Evolutionary conservation across 1,140 invertebrate species (phyloP), one percentile per base, ranked within the genome.

Genomic region (Ostrea denselamellosa): DNA sequence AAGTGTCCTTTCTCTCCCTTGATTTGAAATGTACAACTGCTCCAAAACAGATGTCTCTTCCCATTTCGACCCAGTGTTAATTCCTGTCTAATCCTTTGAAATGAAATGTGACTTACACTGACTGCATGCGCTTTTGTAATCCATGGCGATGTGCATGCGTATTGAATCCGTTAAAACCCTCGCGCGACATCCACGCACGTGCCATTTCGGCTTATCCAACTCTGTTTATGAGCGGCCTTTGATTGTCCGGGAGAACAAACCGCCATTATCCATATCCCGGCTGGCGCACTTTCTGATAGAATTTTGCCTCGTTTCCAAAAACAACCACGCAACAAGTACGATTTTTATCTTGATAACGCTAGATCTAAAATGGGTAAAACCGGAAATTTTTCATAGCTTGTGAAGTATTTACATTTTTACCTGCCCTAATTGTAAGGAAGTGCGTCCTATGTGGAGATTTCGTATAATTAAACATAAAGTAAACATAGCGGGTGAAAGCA

Each of bases 71-170:
- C 25, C 9, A 28, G 12, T 12, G n/a, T 71, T 71, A 77, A 77
- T 28, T 77, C 68, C 25, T 77, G 9, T 77, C 28, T 14, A 28
- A 77, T 77, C 68, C 68, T 77, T 77, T 77, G 28, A 25, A 17
- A 28, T 77, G 25, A 25, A 77, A 28, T 77, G 68, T 25, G 22
- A 77, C 25, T 22, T 14, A 28, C 28, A 77, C 12, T 77, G 68
- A 77, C 25, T 77, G 68, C 68, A 77, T 77, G 68, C 68, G 68
- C 25, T 77, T 77, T 77, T 77, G 68, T 77, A 77, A 77, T 77
- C 68, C 68, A 77, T 77, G 25, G 25, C 28, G 25, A 7, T 77
- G 68, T 77, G 68, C 68, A 77, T 77, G 68, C 68, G 68, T 77
- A 77, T 25, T 77, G 68, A 25, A 12, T 77, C 68, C 68, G 25